Evolutionary conservation across 2,888 invertebrate genomes (phyloP).

Genomic region (Plagodis dolabraria): DNA sequence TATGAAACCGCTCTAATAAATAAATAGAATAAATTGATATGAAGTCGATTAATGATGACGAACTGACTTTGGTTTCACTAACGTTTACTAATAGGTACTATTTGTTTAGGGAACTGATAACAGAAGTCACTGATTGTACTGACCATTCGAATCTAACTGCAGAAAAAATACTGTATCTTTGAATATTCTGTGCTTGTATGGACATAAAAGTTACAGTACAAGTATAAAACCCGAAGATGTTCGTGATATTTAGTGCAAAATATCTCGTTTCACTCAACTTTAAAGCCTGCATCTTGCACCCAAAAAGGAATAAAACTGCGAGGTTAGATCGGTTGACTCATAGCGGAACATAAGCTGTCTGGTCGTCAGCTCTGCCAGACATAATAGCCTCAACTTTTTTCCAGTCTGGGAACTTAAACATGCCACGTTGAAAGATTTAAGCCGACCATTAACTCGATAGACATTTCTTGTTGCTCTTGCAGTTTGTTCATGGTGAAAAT

Average conservation of each 20-base stretch:
- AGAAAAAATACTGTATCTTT: too few relatives aligned
- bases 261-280: not conserved
- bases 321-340: conserved; percentile 29
- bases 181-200: too few relatives aligned
- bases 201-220: too few relatives aligned
- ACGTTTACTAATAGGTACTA: too few relatives aligned
- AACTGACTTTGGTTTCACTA: too few relatives aligned
- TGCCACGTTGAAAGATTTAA: conserved; percentile 26
- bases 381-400: conserved; percentile 36
- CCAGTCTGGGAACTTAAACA: conserved; percentile 35
- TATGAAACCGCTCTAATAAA: too few relatives aligned
- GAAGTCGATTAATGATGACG: too few relatives aligned
- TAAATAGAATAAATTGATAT: too few relatives aligned
- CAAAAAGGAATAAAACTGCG: conserved; percentile 19
- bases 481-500: conserved; percentile 12
- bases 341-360: conserved; percentile 35
- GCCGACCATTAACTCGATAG: conserved; percentile 24
- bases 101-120: too few relatives aligned
- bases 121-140: too few relatives aligned
- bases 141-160: too few relatives aligned
- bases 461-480: conserved; percentile 7
- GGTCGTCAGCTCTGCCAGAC: conserved; percentile 32
- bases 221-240: too few relatives aligned
- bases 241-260: not conserved
- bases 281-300: conserved; percentile 15